Evolutionary conservation across 2,888 invertebrate species (phyloP).

Genomic region (Dasysyrphus tricinctus): DNA sequence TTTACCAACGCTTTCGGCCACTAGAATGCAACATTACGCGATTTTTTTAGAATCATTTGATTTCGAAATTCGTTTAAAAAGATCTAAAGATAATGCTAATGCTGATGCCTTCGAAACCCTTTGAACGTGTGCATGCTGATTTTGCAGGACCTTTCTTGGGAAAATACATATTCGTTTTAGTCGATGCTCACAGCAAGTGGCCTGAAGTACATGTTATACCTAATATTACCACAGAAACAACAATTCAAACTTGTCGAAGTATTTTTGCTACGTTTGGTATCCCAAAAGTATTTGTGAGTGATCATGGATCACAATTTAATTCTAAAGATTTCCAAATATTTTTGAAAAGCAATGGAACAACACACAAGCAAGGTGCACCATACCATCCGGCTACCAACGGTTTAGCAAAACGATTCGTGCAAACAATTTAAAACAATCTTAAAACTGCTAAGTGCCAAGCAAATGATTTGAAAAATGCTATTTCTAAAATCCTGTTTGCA

Average conservation of each 20-base stretch:
- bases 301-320: constrained; percentile 67
- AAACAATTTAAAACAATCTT: constrained; percentile 58
- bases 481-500: constrained; percentile 48
- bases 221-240: constrained; percentile 53
- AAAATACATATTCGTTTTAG: no score
- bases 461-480: not conserved
- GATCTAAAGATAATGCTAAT: no score
- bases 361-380: constrained; percentile 53
- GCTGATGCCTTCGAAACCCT: no score
- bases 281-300: constrained; percentile 52
- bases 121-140: no score
- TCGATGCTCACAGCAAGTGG: no score
- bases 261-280: constrained; percentile 68
- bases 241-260: constrained; percentile 53
- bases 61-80: no score
- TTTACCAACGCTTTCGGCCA: no score
- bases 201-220: not conserved
- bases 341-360: constrained; percentile 45
- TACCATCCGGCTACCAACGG: constrained; percentile 70
- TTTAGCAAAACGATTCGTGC: constrained; percentile 39
- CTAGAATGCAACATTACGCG: no score
- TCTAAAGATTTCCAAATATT: constrained; percentile 62
- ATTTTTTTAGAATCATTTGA: no score
- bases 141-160: no score
- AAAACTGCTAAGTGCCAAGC: constrained; percentile 38